Evolutionary conservation across 2,113 vertebrate species (phyloP).

Genomic region (Rhinogobius similis): DNA sequence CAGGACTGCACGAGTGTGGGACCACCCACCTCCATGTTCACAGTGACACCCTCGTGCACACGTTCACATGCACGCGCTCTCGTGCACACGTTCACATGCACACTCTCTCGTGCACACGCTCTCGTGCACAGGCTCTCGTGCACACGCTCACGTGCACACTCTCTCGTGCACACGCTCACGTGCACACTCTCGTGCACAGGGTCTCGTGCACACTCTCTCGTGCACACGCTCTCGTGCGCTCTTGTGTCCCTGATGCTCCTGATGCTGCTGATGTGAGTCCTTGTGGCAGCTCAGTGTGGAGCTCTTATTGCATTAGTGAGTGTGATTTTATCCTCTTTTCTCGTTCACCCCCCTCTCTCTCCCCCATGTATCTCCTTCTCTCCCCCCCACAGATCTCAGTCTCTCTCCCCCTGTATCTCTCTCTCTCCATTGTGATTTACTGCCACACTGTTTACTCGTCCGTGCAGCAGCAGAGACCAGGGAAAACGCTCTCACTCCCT

Average conservation of each 20-base stretch:
- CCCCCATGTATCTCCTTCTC: slow-evolving; percentile 25
- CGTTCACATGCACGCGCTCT: no score
- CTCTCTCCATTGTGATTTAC: slow-evolving; percentile 54
- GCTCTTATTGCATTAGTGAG: slow-evolving; percentile 71
- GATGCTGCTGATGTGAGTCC: slow-evolving; percentile 66
- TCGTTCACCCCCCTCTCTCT: slow-evolving; percentile 24
- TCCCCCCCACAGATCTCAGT: slow-evolving; percentile 14
- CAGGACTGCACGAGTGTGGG: no score
- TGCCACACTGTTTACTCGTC: slow-evolving; percentile 67
- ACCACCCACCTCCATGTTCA: not conserved
- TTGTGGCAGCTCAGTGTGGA: slow-evolving; percentile 64
- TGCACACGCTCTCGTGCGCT: slow-evolving; percentile 1
- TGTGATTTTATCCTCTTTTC: slow-evolving; percentile 47
- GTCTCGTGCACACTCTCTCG: no score
- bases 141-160: no score
- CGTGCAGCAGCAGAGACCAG: slow-evolving; percentile 57
- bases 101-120: no score
- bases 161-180: no score
- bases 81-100: not conserved
- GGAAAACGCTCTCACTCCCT: slow-evolving; percentile 69
- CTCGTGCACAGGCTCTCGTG: slow-evolving; percentile 17
- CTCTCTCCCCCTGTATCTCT: slow-evolving; percentile 24
- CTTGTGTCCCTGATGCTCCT: slow-evolving; percentile 51
- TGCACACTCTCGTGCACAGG: slow-evolving; percentile 23
- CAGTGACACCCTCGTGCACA: not conserved